Conservation (phyloP, 2,888 invertebrate species). For the Cheilosia scutellata region DNA sequence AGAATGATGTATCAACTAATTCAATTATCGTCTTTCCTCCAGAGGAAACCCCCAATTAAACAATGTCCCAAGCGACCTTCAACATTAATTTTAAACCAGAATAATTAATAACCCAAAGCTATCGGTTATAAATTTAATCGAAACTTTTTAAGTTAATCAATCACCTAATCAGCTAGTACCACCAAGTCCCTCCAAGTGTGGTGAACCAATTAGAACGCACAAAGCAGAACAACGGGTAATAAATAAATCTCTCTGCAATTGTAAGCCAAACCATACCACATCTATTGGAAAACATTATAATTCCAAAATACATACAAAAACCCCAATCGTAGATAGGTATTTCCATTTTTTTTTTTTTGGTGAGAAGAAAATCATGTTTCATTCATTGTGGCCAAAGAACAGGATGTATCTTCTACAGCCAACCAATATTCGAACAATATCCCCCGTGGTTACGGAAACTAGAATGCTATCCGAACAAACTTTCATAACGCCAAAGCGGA, state of each 20-base stretch:
- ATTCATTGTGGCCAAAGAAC: conserved; percentile 29
- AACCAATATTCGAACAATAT: conserved; percentile 21
- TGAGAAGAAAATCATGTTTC: not conserved
- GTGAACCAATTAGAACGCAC: not conserved
- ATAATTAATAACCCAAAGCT: not conserved
- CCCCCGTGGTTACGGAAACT: conserved; percentile 21
- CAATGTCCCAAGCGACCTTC: no score
- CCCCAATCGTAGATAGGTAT: not conserved
- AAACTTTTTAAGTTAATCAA: not conserved
- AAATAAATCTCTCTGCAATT: conserved; percentile 1
- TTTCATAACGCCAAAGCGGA: conserved; percentile 43
- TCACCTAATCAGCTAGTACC: not conserved
- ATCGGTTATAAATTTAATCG: not conserved
- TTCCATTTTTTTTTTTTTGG: not conserved
- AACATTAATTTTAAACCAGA: not conserved
- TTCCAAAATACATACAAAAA: not conserved
- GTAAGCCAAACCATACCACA: not conserved
- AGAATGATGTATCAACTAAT: no score
- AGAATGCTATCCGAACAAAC: conserved; percentile 32
- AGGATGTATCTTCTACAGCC: conserved; percentile 10
- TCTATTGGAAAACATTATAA: not conserved
- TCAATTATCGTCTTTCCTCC: no score
- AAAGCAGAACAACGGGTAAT: not conserved
- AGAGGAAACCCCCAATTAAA: not conserved
- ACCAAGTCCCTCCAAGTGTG: not conserved